Evolutionary conservation across 2,888 invertebrate genomes (phyloP).

Genomic region (Galeruca laticollis): DNA sequence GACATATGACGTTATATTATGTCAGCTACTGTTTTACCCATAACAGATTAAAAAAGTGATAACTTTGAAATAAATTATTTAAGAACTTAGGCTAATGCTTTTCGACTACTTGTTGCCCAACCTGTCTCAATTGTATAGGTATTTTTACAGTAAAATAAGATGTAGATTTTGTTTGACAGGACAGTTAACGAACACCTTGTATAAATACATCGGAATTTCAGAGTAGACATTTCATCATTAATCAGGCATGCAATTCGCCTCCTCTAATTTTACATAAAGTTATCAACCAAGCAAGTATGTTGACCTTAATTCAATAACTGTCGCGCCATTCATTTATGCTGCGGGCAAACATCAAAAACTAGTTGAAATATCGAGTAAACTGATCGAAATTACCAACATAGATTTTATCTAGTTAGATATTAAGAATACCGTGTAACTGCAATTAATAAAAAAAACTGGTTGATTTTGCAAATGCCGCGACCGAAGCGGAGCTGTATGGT

Average conservation of each 20-base stretch:
- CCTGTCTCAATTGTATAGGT: too few relatives aligned
- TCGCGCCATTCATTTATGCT: constrained; percentile 4
- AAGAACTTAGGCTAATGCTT: too few relatives aligned
- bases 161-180: too few relatives aligned
- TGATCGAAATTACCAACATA: background rate
- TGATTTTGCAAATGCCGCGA: background rate
- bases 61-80: too few relatives aligned
- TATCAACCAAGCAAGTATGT: constrained; percentile 2
- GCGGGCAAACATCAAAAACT: constrained; percentile 3
- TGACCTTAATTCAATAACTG: constrained; percentile 2
- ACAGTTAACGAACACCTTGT: too few relatives aligned
- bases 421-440: constrained; percentile 2
- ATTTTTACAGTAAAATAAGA: too few relatives aligned
- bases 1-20: too few relatives aligned
- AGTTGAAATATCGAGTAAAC: background rate
- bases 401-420: constrained; percentile 4
- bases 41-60: too few relatives aligned
- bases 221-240: background rate
- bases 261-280: constrained; percentile 2
- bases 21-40: too few relatives aligned
- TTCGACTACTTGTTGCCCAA: too few relatives aligned
- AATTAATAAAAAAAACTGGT: constrained; percentile 2
- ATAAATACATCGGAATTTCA: background rate
- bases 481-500: background rate
- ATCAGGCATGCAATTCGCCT: constrained; percentile 1